phyloP scores from a whole-genome alignment of 2,888 invertebrate species.

The Baccha elongata region DNA sequence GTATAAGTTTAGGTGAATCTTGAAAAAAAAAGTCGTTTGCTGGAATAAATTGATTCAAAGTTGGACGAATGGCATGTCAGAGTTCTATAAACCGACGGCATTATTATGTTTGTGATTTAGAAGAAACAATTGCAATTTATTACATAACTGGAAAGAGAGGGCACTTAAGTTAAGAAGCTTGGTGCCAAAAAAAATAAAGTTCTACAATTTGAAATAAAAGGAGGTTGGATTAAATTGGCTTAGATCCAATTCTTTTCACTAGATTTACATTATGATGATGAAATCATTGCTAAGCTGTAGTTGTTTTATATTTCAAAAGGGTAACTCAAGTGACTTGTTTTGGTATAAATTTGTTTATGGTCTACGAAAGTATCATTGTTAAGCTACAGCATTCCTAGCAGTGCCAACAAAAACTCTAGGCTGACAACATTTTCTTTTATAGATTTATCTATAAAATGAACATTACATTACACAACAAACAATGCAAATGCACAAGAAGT shows the following conservation, averaged over 20 bases:
- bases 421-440: conserved; percentile 1
- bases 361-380: neutral
- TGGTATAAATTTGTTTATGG: neutral
- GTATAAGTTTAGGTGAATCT: conserved; percentile 27
- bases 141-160: neutral
- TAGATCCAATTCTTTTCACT: conserved; percentile 15
- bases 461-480: too few relatives aligned
- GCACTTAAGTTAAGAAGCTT: neutral
- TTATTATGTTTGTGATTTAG: neutral
- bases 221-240: conserved; percentile 34
- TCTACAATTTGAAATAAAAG: neutral
- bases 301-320: neutral
- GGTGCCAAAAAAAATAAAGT: conserved; percentile 16
- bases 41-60: conserved; percentile 30
- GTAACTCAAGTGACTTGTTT: neutral
- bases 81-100: conserved; percentile 29
- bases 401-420: neutral
- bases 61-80: conserved; percentile 42
- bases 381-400: neutral
- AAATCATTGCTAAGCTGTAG: neutral
- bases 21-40: neutral
- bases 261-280: neutral
- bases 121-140: neutral
- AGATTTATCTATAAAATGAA: conserved; percentile 1
- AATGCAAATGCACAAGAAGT: too few relatives aligned